Evolutionary conservation across 2,113 vertebrate genomes (phyloP).

Genomic region (Prunella himalayana): DNA sequence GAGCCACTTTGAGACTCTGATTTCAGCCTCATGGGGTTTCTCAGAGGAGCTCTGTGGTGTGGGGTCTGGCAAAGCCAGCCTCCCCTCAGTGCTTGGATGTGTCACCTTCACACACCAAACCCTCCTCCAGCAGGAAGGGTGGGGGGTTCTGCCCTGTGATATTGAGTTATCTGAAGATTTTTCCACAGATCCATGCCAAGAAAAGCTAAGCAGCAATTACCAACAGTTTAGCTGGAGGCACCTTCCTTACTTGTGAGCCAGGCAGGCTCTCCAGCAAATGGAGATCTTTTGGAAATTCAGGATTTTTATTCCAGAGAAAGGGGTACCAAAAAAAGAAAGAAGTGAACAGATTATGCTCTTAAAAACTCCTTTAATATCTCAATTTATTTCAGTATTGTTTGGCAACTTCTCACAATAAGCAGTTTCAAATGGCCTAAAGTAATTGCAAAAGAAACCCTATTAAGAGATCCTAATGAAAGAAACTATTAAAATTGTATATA

Average conservation of each 20-base stretch:
- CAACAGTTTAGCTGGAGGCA: not conserved
- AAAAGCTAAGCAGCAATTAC: not conserved
- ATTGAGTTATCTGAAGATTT: not conserved
- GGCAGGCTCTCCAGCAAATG: not conserved
- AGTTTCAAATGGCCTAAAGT: not conserved
- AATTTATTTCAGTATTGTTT: not conserved
- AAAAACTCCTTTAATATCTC: not conserved
- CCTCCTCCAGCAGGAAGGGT: not conserved
- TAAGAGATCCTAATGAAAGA: not conserved
- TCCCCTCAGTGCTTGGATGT: accelerated
- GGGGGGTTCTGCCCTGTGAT: no score
- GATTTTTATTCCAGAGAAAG: not conserved
- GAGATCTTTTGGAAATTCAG: not conserved
- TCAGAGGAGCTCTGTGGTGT: accelerated
- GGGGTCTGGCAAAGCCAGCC: not conserved
- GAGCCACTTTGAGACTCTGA: not conserved
- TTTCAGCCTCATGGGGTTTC: not conserved
- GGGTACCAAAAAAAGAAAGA: not conserved
- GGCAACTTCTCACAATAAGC: not conserved
- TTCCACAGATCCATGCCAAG: not conserved
- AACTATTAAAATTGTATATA: slow-evolving; percentile 17
- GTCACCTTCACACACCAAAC: not conserved
- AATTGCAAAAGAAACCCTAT: slow-evolving; percentile 7
- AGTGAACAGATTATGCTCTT: accelerated
- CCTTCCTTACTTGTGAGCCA: not conserved